Evolutionary conservation across 2,113 vertebrate species (phyloP).

Genomic region (Asarcornis scutulata): DNA sequence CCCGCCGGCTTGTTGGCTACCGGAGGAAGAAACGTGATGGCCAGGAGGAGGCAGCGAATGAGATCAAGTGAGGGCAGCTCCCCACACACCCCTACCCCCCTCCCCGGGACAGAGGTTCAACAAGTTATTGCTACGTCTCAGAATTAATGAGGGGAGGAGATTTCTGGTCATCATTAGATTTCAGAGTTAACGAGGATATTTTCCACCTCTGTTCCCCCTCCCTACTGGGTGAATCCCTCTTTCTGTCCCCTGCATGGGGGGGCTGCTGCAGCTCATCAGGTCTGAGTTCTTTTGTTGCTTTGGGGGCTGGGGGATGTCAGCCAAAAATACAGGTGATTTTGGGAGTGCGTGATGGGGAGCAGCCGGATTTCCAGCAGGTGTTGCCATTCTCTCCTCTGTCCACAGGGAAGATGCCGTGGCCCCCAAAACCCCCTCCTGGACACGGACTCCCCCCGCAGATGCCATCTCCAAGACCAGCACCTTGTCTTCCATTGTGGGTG

Average conservation of each 20-base stretch:
- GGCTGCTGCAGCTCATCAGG: neutral
- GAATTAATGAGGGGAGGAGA: neutral
- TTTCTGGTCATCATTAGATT: neutral
- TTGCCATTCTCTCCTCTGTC: rapidly evolving
- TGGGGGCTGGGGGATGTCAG: rapidly evolving
- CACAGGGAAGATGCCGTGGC: conserved; percentile 45
- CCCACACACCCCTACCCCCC: too few relatives aligned
- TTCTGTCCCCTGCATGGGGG: neutral
- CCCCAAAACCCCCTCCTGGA: conserved; percentile 30
- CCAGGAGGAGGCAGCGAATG: conserved; percentile 54
- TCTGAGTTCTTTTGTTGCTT: neutral
- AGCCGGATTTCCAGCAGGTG: too few relatives aligned
- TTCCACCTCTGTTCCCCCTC: neutral
- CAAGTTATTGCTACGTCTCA: rapidly evolving
- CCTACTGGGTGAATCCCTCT: neutral
- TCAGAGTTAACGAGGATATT: neutral
- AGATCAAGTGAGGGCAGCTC: conserved; percentile 53
- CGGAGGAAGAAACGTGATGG: conserved; percentile 37
- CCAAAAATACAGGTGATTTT: too few relatives aligned
- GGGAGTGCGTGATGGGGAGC: neutral
- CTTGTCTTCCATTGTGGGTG: conserved; percentile 21
- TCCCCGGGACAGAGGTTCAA: neutral
- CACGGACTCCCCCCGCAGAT: neutral
- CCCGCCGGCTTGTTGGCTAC: neutral
- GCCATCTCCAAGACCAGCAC: conserved; percentile 64